A percentile compares a stretch with the other conserved stretches of the same genome.
Evolutionary conservation across 2,113 vertebrate genomes (phyloP).

Genomic region (Clarias macrocephalus): DNA sequence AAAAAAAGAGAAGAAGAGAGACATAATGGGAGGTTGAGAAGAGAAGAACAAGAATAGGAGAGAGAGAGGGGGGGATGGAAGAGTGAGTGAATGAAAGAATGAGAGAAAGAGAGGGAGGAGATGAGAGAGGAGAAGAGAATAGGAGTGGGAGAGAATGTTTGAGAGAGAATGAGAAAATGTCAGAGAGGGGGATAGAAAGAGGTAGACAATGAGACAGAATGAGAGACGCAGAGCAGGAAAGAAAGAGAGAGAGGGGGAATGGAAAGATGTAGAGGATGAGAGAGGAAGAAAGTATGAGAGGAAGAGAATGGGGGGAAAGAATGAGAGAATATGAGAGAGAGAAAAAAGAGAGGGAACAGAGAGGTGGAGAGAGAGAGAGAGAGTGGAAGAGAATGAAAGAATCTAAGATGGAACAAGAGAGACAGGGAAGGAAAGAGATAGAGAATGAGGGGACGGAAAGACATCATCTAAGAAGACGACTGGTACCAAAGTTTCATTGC

Average conservation of each 20-base stretch:
- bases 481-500: not conserved
- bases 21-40: not conserved
- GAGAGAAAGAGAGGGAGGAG: not conserved
- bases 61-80: no score
- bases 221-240: not conserved
- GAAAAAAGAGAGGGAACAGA: no score
- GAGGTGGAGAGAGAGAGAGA: no score
- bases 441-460: not conserved
- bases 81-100: no score
- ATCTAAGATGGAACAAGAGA: no score
- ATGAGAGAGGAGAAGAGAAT: no score
- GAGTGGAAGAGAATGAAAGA: not conserved
- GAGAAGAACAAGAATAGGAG: not conserved
- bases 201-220: not conserved
- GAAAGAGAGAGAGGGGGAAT: not conserved
- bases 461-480: not conserved
- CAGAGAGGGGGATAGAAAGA: not conserved
- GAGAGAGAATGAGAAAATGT: not conserved
- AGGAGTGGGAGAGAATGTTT: no score
- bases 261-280: not conserved
- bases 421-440: not conserved
- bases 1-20: not conserved
- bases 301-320: no score
- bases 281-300: not conserved
- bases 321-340: no score